Evolutionary conservation across 2,888 invertebrate species (phyloP).

Genomic region (Zhuqinia jingwanae): DNA sequence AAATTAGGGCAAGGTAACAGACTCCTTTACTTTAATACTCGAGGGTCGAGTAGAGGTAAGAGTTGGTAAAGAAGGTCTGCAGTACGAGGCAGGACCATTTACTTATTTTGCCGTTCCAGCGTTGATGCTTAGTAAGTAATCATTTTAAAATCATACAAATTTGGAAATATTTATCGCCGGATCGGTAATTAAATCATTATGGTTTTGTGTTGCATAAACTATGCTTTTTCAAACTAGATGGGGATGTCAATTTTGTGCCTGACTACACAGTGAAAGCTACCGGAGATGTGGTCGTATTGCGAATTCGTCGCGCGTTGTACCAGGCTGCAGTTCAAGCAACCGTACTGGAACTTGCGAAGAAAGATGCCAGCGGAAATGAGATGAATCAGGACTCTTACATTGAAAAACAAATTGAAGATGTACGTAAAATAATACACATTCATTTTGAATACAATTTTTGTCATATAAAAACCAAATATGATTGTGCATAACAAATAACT

Average conservation of each 20-base stretch:
- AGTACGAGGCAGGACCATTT: conserved; percentile 98
- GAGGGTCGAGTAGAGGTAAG: conserved; percentile 97
- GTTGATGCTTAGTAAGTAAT: conserved; percentile 81
- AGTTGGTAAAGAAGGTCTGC: conserved; percentile 94
- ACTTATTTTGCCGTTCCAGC: conserved; percentile 96
- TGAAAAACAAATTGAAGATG: conserved; percentile 86
- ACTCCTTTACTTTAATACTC: conserved; percentile 96
- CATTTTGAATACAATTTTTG: too few species aligned
- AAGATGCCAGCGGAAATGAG: conserved; percentile 81
- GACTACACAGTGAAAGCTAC: conserved; percentile 95
- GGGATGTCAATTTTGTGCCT: conserved; percentile 93
- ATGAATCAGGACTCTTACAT: conserved; percentile 85
- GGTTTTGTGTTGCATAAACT: not conserved
- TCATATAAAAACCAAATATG: too few species aligned
- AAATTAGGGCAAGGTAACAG: conserved; percentile 84
- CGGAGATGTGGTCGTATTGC: conserved; percentile 91
- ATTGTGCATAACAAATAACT: not conserved
- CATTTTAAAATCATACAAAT: too few species aligned
- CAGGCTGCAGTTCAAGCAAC: conserved; percentile 95
- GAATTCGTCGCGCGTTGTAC: conserved; percentile 91
- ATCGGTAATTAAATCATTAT: too few species aligned
- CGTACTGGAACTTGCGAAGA: conserved; percentile 88
- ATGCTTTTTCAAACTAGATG: conserved; percentile 80
- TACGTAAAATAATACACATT: too few species aligned
- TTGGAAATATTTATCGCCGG: too few species aligned